phyloP scores from a whole-genome alignment of 2,113 vertebrate species.

The Grammomys surdaster region DNA sequence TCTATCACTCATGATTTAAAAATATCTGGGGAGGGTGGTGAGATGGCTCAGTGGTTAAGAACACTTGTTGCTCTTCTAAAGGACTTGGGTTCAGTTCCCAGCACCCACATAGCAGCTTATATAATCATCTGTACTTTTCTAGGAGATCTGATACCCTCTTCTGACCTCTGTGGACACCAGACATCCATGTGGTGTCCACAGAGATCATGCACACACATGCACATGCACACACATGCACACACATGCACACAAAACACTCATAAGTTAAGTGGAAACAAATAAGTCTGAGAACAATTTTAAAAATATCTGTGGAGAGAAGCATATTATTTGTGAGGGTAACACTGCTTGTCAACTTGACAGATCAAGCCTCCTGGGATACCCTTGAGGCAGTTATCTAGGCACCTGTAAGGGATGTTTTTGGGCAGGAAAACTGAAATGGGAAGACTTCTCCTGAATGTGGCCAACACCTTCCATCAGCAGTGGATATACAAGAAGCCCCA shows the following conservation, averaged over 20 bases:
- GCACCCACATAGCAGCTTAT: too few relatives aligned
- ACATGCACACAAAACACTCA: neutral
- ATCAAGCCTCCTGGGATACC: neutral
- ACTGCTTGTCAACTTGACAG: neutral
- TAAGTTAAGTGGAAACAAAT: neutral
- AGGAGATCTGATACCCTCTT: neutral
- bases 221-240: neutral
- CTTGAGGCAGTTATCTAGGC: neutral
- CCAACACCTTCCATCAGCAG: neutral
- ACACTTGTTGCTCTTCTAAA: neutral
- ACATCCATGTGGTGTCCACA: neutral
- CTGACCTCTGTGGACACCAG: neutral
- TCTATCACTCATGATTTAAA: constrained; percentile 35
- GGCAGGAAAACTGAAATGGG: neutral
- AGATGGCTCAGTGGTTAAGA: neutral
- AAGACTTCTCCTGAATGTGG: neutral
- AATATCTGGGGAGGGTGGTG: neutral
- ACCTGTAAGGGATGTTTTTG: neutral
- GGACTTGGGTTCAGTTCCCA: neutral
- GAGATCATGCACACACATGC: neutral
- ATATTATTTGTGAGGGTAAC: neutral
- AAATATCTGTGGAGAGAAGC: neutral
- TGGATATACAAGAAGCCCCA: neutral
- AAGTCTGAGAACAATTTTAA: neutral
- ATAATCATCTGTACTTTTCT: neutral